Percentiles rank a stretch among this genome's conserved stretches.
phyloP scores from a whole-genome alignment of 2,888 invertebrate species.

The Rhaphigaster nebulosa region DNA sequence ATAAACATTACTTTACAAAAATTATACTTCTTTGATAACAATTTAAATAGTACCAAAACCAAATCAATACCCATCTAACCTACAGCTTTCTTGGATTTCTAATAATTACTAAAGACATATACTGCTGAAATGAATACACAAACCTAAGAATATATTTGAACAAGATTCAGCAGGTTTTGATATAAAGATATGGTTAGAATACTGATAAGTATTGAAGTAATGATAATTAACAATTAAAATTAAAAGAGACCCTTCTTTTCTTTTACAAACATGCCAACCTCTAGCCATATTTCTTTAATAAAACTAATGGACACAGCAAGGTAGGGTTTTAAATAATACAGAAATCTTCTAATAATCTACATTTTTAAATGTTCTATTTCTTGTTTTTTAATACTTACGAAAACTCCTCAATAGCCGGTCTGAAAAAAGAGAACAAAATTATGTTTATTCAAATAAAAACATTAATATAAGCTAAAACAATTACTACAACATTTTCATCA shows the following conservation, averaged over 20 bases:
- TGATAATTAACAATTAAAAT: not conserved
- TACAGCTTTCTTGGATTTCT: not conserved
- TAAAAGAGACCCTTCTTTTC: not conserved
- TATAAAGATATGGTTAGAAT: not conserved
- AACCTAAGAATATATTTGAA: not conserved
- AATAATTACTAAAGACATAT: not conserved
- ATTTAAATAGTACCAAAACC: not conserved
- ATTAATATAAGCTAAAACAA: not conserved
- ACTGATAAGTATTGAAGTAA: not conserved
- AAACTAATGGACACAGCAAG: not conserved
- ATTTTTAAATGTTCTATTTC: not conserved
- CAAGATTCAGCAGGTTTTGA: not conserved
- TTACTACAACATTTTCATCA: not conserved
- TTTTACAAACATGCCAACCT: not conserved
- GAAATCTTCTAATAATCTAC: not conserved
- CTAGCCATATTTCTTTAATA: not conserved
- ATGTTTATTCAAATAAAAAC: not conserved
- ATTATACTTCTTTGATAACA: too few relatives aligned
- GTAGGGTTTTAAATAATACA: not conserved
- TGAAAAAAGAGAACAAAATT: not conserved
- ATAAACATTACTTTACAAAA: not conserved
- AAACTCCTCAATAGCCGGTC: not conserved
- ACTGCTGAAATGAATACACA: not conserved
- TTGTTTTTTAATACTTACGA: conserved; percentile 2
- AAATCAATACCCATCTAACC: not conserved